Conservation (phyloP, 1,140 invertebrate genomes). For the Cheumatopsyche charites region DNA sequence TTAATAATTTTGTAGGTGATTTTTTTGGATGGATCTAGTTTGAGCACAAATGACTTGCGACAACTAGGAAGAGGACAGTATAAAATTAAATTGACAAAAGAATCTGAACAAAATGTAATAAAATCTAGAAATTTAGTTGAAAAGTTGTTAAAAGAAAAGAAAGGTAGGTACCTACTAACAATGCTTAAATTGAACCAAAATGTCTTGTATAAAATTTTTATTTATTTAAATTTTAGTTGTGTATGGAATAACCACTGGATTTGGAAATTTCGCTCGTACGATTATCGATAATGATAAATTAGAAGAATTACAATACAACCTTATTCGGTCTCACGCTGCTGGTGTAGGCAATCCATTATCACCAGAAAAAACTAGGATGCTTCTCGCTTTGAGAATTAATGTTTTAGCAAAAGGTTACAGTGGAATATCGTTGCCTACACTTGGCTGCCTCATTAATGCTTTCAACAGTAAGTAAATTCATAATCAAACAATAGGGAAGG, state of each 20-base stretch:
- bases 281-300: conserved; percentile 67
- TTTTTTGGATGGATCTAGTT: conserved; percentile 65
- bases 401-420: conserved; percentile 76
- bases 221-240: conserved; percentile 61
- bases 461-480: conserved; percentile 68
- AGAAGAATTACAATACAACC: conserved; percentile 70
- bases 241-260: conserved; percentile 80
- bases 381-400: conserved; percentile 75
- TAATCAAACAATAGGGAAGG: neutral
- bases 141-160: conserved; percentile 66
- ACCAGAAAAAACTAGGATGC: conserved; percentile 69
- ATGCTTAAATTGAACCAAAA: neutral
- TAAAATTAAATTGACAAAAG: conserved; percentile 66
- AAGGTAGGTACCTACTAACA: conserved; percentile 57
- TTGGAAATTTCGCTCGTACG: conserved; percentile 74
- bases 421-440: conserved; percentile 69
- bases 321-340: conserved; percentile 75
- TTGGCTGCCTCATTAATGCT: conserved; percentile 70
- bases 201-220: neutral
- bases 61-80: conserved; percentile 65
- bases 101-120: conserved; percentile 63
- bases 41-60: conserved; percentile 66
- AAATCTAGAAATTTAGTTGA: conserved; percentile 66
- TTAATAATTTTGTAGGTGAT: conserved; percentile 54
- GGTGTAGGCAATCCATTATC: conserved; percentile 72